Evolutionary conservation across 1,140 invertebrate species (phyloP), one percentile per base, ranked within the genome.

Genomic region (Drusus annulatus): DNA sequence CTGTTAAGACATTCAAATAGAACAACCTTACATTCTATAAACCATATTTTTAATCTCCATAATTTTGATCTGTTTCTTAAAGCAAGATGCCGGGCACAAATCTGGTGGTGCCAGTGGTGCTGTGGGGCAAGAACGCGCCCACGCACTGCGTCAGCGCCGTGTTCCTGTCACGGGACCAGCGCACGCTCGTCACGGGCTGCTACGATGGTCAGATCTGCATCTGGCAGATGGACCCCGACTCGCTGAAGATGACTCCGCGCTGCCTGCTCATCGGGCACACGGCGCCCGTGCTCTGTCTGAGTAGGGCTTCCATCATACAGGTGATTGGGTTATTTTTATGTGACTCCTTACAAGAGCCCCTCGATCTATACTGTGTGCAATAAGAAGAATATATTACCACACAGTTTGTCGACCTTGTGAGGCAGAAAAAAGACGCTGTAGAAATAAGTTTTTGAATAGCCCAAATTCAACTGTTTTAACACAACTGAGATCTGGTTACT

Each of bases 131-230:
- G 85, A 93, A 95, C 86, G 94, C 98, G 19, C 98, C 98, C 13
- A 98, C 97, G 8, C 98, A 99, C 88, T 98, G 97, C 87, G 97
- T 99, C 79, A 98, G 97, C 3, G 96, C 96, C 80, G 93, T 99
- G 78, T 95, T 96, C 85, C 90, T 99, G 68, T 98, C 98, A 4
- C 92, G 94, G 77, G 97, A 99, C 90, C 95, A 98, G 86, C 94
- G 93, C 86, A 98, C 96, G 19, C 91, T 99, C 76, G 94, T 99
- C 2, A 99, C 98, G 23, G 98, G 98, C 50, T 98, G 97, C 87
- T 96, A 98, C 85, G 98, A 99, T 91, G 98, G 98, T 25, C 98
- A 99, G 87, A 97, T 99, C 85, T 98, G 97, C 87, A 91, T 99
- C 19, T 99, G 98, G 98, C 92, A 88, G 85, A 95, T 99, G 19